Conservation (phyloP, 2,888 invertebrate species). For the Lobophora halterata region DNA sequence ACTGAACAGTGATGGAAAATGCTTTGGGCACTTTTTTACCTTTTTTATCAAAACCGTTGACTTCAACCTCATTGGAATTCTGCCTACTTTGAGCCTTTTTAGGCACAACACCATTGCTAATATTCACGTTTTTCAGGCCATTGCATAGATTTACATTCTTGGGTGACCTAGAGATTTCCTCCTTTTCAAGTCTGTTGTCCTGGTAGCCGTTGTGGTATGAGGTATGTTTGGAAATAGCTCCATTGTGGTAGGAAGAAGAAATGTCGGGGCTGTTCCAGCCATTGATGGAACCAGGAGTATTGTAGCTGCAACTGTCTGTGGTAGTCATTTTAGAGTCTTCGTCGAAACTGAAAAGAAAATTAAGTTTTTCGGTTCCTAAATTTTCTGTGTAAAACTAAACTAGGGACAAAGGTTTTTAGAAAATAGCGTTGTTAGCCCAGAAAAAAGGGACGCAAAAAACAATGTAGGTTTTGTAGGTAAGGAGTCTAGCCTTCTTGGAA, state of each 20-base stretch:
- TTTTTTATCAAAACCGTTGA: constrained; percentile 65
- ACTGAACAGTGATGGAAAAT: constrained; percentile 3
- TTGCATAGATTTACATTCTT: constrained; percentile 71
- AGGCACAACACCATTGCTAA: constrained; percentile 66
- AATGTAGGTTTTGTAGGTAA: too few relatives aligned
- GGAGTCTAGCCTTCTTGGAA: too few relatives aligned
- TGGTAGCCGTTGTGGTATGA: constrained; percentile 65
- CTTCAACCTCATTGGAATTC: constrained; percentile 61
- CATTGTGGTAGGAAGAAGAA: constrained; percentile 65
- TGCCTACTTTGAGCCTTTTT: constrained; percentile 65
- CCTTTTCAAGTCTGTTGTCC: constrained; percentile 50
- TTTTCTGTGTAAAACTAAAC: too few relatives aligned
- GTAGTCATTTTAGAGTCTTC: constrained; percentile 82
- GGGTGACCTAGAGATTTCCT: constrained; percentile 49
- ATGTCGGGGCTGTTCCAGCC: constrained; percentile 80
- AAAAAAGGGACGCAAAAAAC: too few relatives aligned
- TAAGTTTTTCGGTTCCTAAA: too few relatives aligned
- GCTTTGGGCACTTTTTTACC: constrained; percentile 37
- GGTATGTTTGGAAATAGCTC: constrained; percentile 68
- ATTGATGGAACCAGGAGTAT: constrained; percentile 78
- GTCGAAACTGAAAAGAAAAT: constrained; percentile 57
- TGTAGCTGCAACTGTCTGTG: constrained; percentile 80
- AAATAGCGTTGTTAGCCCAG: too few relatives aligned
- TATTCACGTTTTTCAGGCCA: constrained; percentile 69
- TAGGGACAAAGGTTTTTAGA: too few relatives aligned